These are phyloP conservation scores for Drosophila quasianomalipes DNA, from an alignment of 2,888 invertebrate genomes.

Conservation along the genomic window DNA sequence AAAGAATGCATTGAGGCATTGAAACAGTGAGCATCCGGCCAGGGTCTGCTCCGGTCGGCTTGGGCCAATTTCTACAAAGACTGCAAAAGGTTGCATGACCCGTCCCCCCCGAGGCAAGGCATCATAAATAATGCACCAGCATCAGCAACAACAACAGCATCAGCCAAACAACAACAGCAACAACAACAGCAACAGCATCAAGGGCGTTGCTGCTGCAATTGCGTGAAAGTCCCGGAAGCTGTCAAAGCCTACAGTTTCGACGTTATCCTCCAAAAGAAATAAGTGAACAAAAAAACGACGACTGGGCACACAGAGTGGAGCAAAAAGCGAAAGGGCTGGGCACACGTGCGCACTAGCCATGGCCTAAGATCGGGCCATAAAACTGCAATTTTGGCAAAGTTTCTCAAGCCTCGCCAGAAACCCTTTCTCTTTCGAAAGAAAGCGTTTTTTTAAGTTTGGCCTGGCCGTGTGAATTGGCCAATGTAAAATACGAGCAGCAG, in stretches of 20 bases:
- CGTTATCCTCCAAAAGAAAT: constrained; percentile 60
- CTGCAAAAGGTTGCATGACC: constrained; percentile 14
- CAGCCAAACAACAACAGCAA: background rate
- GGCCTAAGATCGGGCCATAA: constrained; percentile 62
- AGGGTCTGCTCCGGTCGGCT: background rate
- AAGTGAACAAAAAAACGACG: constrained; percentile 13
- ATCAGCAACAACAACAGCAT: constrained; percentile 7
- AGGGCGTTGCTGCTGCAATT: constrained; percentile 64
- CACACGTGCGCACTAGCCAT: constrained; percentile 60
- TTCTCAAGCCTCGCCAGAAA: constrained; percentile 59
- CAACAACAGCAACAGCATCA: constrained; percentile 36
- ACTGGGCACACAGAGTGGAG: constrained; percentile 23
- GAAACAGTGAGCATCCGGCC: constrained; percentile 53
- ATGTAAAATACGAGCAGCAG: constrained; percentile 28
- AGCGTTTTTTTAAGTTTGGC: constrained; percentile 45
- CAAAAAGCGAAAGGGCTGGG: constrained; percentile 77
- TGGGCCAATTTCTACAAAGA: constrained; percentile 34
- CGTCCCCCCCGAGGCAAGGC: constrained; percentile 20
- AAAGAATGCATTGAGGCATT: constrained; percentile 69
- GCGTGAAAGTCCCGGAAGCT: constrained; percentile 77
- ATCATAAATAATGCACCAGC: constrained; percentile 63
- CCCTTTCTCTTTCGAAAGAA: constrained; percentile 81
- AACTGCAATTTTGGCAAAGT: constrained; percentile 76
- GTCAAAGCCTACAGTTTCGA: constrained; percentile 46
- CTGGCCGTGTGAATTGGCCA: constrained; percentile 58